Evolutionary conservation across 2,888 invertebrate genomes (phyloP).

Genomic region (Pachydiplax longipennis): DNA sequence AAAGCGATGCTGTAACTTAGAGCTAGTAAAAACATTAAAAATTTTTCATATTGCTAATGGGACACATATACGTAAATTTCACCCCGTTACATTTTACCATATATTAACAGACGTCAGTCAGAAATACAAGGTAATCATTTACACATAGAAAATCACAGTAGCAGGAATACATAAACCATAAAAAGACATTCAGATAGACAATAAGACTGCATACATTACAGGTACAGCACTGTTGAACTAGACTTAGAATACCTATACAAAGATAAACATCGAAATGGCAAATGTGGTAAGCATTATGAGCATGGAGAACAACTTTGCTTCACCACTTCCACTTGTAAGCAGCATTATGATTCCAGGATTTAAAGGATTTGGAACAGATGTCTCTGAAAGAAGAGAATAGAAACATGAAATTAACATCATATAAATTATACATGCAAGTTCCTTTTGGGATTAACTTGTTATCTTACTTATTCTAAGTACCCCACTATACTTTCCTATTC

Average conservation of each 20-base stretch:
- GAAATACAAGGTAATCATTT: not conserved
- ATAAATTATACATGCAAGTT: too few species aligned
- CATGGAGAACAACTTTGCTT: not conserved
- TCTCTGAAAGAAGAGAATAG: slow-evolving; percentile 65
- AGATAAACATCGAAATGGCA: not conserved
- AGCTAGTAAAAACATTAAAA: not conserved
- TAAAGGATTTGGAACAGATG: slow-evolving; percentile 76
- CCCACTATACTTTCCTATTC: too few species aligned
- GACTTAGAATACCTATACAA: not conserved
- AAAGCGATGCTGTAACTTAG: not conserved
- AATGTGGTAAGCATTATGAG: not conserved
- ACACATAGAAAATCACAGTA: not conserved
- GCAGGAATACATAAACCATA: not conserved
- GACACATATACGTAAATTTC: not conserved
- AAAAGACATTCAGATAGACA: slow-evolving; percentile 6
- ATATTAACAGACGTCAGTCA: not conserved
- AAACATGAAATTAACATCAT: slow-evolving; percentile 49
- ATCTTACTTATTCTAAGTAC: too few species aligned
- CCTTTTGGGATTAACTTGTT: too few species aligned
- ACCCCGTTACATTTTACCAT: not conserved
- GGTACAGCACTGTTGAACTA: slow-evolving; percentile 3
- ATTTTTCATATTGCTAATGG: not conserved
- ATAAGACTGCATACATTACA: not conserved
- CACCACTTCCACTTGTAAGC: not conserved
- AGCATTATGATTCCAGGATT: slow-evolving; percentile 66